Conservation (phyloP, 1,140 invertebrate species). For the Drosophila simulans region DNA sequence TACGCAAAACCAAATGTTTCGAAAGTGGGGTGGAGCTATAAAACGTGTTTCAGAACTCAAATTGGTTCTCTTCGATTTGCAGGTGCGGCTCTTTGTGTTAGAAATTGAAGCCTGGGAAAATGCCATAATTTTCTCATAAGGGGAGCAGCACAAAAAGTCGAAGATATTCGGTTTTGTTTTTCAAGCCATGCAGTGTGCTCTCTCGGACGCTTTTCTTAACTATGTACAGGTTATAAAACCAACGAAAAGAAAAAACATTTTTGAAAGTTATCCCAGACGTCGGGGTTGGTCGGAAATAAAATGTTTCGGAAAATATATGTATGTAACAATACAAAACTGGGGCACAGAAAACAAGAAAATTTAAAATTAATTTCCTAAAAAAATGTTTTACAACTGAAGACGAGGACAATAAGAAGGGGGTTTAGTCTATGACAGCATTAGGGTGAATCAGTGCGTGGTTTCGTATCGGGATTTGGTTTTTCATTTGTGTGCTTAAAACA, state of each 20-base stretch:
- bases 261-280: neutral
- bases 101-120: conserved; percentile 20
- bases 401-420: conserved; percentile 33
- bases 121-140: conserved; percentile 11
- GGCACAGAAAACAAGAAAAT: conserved; percentile 3
- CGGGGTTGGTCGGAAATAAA: neutral
- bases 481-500: conserved; percentile 18
- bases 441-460: conserved; percentile 55
- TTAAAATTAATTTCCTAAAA: neutral
- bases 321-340: conserved; percentile 5
- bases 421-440: conserved; percentile 54
- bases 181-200: conserved; percentile 85
- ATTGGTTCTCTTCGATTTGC: conserved; percentile 14
- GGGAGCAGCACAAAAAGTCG: conserved; percentile 44
- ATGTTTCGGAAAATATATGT: no score
- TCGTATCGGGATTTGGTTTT: neutral
- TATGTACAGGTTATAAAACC: conserved; percentile 48
- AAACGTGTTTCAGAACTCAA: conserved; percentile 26
- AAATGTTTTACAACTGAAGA: conserved; percentile 29
- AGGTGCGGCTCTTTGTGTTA: conserved; percentile 30
- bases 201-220: conserved; percentile 78
- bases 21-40: conserved; percentile 28
- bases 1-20: conserved; percentile 40
- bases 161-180: conserved; percentile 13
- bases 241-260: conserved; percentile 26